Conservation (phyloP, 2,113 vertebrate species). For the Melanocharis versteri region DNA sequence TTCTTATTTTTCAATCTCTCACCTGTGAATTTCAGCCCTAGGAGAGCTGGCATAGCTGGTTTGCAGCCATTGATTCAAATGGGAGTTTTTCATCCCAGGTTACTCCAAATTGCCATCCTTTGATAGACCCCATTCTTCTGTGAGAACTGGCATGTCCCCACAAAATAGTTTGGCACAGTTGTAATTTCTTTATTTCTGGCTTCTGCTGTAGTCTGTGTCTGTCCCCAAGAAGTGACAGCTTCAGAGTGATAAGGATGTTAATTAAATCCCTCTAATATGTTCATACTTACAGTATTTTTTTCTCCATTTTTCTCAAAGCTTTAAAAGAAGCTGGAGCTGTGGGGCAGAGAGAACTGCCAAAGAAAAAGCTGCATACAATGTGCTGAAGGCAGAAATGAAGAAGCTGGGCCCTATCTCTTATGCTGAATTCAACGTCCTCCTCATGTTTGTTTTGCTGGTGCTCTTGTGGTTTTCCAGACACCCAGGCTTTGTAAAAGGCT, state of each 20-base stretch:
- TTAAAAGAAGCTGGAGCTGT: slow-evolving; percentile 85
- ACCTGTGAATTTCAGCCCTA: not conserved
- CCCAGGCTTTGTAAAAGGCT: slow-evolving; percentile 90
- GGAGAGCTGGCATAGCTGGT: not conserved
- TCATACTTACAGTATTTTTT: slow-evolving; percentile 5
- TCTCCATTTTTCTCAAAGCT: slow-evolving; percentile 65
- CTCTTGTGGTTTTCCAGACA: slow-evolving; percentile 91
- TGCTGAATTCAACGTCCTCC: slow-evolving; percentile 85
- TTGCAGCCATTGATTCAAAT: not conserved
- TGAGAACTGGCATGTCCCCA: not conserved
- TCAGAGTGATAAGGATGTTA: not conserved
- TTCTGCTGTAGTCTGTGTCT: not conserved
- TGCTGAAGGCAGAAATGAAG: slow-evolving; percentile 82
- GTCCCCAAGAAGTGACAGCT: not conserved
- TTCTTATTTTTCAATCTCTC: not conserved
- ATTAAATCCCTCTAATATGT: not conserved
- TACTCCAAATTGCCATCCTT: not conserved
- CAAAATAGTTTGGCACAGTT: not conserved
- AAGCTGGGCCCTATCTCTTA: slow-evolving; percentile 87
- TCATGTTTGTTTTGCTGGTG: slow-evolving; percentile 84
- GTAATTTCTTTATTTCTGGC: not conserved
- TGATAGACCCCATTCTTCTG: not conserved
- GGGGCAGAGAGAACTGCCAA: slow-evolving; percentile 70
- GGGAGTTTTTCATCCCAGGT: not conserved
- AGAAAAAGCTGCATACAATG: slow-evolving; percentile 77